Conservation (phyloP, 2,113 vertebrate species). For the Vanacampus margaritifer region DNA sequence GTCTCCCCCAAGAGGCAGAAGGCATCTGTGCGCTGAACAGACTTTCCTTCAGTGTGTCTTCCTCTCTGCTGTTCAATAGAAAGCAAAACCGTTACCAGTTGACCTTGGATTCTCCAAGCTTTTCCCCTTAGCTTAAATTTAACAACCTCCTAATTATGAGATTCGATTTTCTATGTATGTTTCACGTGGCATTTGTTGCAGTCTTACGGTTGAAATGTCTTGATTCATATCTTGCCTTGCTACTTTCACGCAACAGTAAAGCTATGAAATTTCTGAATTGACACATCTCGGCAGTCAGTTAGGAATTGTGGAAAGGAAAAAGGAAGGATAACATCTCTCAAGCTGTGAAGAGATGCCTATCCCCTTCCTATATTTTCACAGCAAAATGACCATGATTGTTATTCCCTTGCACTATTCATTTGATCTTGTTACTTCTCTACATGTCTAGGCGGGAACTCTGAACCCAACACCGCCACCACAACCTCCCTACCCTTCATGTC, state of each 20-base stretch:
- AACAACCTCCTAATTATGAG: neutral
- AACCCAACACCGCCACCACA: neutral
- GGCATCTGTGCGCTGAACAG: conserved; percentile 32
- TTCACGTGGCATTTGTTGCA: neutral
- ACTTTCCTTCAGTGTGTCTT: conserved; percentile 15
- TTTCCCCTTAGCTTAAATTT: neutral
- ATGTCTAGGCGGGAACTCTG: conserved; percentile 37
- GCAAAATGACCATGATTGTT: conserved; percentile 40
- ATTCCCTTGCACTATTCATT: conserved; percentile 38
- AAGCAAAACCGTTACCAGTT: conserved; percentile 48
- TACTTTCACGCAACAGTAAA: conserved; percentile 44
- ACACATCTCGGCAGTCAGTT: conserved; percentile 41
- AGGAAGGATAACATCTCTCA: conserved; percentile 43
- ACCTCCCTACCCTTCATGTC: conserved; percentile 4
- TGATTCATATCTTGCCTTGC: conserved; percentile 3
- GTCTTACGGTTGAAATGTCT: neutral
- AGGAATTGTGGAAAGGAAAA: conserved; percentile 28
- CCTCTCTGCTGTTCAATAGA: neutral
- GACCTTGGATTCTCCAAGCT: neutral
- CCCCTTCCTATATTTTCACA: conserved; percentile 42
- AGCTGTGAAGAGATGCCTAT: conserved; percentile 43
- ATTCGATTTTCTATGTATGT: neutral
- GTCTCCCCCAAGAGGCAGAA: conserved; percentile 68
- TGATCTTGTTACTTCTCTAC: conserved; percentile 50
- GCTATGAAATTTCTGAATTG: conserved; percentile 49